These are phyloP conservation scores for Rallus limicola DNA, from an alignment of 2,113 vertebrate species.

Conservation along the genomic window DNA sequence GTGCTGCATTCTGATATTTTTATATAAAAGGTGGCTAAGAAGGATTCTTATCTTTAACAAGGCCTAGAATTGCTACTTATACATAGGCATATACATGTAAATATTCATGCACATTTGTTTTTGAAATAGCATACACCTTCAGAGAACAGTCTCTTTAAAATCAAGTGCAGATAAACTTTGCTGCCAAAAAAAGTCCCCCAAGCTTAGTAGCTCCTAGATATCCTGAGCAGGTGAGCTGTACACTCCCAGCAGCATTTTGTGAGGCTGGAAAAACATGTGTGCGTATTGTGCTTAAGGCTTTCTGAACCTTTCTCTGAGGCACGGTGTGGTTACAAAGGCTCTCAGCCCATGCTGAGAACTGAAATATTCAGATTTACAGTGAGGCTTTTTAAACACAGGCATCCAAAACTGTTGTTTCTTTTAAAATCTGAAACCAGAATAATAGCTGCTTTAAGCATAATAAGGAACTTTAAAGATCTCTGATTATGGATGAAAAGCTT, in stretches of 20 bases:
- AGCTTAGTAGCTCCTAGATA: neutral
- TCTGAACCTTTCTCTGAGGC: neutral
- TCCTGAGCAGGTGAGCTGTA: neutral
- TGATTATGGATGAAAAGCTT: constrained; percentile 28
- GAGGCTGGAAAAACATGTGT: neutral
- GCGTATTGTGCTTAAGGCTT: neutral
- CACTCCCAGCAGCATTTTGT: neutral
- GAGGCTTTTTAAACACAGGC: neutral
- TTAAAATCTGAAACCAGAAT: neutral
- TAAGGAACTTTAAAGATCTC: neutral
- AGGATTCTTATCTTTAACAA: neutral
- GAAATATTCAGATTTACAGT: neutral
- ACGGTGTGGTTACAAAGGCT: neutral
- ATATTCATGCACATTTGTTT: neutral
- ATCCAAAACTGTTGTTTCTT: neutral
- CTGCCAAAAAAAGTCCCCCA: neutral
- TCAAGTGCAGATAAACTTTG: neutral
- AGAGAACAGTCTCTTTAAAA: neutral
- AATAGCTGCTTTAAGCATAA: constrained; percentile 18
- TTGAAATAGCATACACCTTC: neutral
- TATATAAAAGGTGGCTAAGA: neutral
- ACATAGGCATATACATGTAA: neutral
- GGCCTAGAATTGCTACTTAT: neutral
- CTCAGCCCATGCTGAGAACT: neutral
- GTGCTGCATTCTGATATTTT: neutral